These are phyloP conservation scores for Cynopterus brachyotis DNA, from an alignment of 2,113 vertebrate species.

Conservation along the genomic window DNA sequence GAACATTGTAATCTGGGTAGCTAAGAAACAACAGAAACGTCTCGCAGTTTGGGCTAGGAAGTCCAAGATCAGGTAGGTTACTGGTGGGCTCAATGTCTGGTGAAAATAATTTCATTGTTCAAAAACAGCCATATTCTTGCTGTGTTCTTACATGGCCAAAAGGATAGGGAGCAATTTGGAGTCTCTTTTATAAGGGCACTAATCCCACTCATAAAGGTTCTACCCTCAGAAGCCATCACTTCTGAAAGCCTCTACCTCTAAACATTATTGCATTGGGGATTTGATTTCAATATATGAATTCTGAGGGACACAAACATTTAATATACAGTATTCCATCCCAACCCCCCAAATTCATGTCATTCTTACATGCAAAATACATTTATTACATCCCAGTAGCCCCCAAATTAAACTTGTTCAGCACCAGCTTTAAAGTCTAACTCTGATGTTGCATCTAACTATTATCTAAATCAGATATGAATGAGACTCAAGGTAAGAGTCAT, in stretches of 20 bases:
- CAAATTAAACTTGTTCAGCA: background rate
- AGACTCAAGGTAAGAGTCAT: background rate
- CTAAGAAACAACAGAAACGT: background rate
- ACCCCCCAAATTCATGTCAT: background rate
- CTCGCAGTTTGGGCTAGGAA: background rate
- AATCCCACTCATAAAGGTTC: background rate
- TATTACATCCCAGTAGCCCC: background rate
- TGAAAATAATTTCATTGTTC: background rate
- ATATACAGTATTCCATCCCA: background rate
- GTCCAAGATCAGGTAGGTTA: background rate
- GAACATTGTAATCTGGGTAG: background rate
- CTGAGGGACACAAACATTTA: background rate
- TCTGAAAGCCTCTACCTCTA: background rate
- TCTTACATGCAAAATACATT: background rate
- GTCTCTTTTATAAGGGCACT: background rate
- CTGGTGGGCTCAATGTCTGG: background rate
- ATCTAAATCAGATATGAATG: background rate
- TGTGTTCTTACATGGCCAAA: background rate
- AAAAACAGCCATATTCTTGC: background rate
- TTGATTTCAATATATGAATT: background rate
- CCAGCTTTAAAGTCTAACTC: background rate
- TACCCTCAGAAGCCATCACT: background rate
- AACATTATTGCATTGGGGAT: background rate
- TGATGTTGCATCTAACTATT: background rate
- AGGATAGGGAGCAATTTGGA: background rate